Evolutionary conservation across 1,140 invertebrate genomes (phyloP).

Genomic region (Bradynema listronoti): DNA sequence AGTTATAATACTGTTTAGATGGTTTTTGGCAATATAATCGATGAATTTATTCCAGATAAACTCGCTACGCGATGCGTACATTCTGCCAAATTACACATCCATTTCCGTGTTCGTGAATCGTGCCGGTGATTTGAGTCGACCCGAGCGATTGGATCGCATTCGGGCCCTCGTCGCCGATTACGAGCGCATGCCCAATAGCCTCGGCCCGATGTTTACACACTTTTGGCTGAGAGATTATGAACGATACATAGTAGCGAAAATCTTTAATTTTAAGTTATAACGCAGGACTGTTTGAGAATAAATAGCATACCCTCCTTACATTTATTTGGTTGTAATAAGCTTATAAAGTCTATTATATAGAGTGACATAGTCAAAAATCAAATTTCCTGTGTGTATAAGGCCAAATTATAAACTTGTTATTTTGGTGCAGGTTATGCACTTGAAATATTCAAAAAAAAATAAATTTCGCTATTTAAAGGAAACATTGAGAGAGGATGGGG

Average conservation of each 20-base stretch:
- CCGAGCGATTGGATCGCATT: slow-evolving; percentile 14
- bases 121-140: slow-evolving; percentile 36
- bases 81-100: slow-evolving; percentile 44
- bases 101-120: slow-evolving; percentile 43
- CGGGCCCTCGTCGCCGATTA: slow-evolving; percentile 33
- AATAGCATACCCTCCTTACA: no score
- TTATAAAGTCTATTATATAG: no score
- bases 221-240: slow-evolving; percentile 49
- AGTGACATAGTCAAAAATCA: no score
- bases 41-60: slow-evolving; percentile 50
- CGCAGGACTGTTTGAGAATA: no score
- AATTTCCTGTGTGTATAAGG: no score
- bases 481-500: slow-evolving; percentile 17
- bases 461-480: slow-evolving; percentile 19
- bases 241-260: slow-evolving; percentile 14
- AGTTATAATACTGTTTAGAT: no score
- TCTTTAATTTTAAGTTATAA: no score
- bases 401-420: no score
- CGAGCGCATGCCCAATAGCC: slow-evolving; percentile 37
- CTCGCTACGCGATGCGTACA: slow-evolving; percentile 37
- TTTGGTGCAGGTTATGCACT: no score
- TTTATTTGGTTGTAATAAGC: no score
- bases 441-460: slow-evolving; percentile 11
- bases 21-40: no score
- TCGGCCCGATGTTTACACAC: slow-evolving; percentile 44